Base-by-base conservation (phyloP, 2,888 invertebrate genomes). In the Hecatera dysodea region DNA sequence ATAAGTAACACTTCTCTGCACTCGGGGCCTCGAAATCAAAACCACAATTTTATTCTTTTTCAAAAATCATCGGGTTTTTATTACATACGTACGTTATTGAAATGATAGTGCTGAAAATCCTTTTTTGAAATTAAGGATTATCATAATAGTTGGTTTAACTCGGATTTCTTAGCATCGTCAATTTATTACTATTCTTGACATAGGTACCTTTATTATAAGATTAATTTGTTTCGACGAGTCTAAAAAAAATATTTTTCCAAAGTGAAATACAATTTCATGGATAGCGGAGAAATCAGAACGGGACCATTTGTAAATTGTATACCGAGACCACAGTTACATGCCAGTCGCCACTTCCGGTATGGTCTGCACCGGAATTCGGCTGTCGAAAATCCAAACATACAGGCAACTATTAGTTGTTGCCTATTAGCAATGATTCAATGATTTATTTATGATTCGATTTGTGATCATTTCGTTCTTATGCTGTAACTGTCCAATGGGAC, bases 401-500 rank as follows among this genome's bases (percentile, higher is more conserved):
- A 24, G 19, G 55, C 70, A 62, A 71, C 64, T 82, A 83, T 79
- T 80, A 60, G 67, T 44, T 50, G 42, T 68, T 72, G 66, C 57
- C 60, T 67, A 73, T 81, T 81, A 79, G 69, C 24, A 64, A 71
- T 78, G 77, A 80, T 81, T 82, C 72, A 76, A 83, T 85, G 82
- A 85, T 88, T 86, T 89, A 89, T 86, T 87, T 83, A 86, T 86
- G 80, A 90, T 90, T 89, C 86, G 86, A 85, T 87, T 89, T 85
- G 89, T 87, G 85, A 89, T 87, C 86, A 87, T 89, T 90, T 88
- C 82, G 89, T 90, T 90, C 84, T 89, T 90, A 90, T 86, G 88
- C 87, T 88, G 87, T 90, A 90, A 90, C 91, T 90, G 92, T 90
- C 91, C 90, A 90, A 88, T 89, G 87, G 88, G 86, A 90, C 91